phyloP scores from a whole-genome alignment of 2,113 vertebrate genomes.

The Formicarius rufipectus region DNA sequence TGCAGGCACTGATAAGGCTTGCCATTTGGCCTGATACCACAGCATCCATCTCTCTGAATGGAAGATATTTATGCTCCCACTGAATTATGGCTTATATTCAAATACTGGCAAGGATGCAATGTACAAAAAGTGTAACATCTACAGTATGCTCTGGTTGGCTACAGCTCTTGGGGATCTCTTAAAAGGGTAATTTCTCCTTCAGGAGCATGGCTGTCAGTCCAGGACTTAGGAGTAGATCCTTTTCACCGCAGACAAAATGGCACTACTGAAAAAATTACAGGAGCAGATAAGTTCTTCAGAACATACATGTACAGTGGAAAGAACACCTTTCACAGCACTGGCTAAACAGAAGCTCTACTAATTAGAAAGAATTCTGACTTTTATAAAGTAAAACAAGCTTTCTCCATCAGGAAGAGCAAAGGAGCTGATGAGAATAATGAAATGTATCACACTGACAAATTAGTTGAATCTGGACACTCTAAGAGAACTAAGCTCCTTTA shows the following conservation, averaged over 20 bases:
- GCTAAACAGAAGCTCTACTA: neutral
- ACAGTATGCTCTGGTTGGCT: neutral
- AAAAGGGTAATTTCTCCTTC: conserved; percentile 11
- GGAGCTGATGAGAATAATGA: conserved; percentile 3
- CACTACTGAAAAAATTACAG: neutral
- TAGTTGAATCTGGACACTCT: neutral
- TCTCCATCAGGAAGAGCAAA: neutral
- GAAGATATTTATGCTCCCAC: neutral
- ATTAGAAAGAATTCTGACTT: neutral
- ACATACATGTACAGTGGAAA: neutral
- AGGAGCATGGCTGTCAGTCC: neutral
- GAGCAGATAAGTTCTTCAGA: neutral
- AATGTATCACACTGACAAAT: neutral
- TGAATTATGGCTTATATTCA: conserved; percentile 32
- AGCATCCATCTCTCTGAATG: conserved; percentile 24
- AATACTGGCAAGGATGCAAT: conserved; percentile 10
- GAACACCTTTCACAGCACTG: neutral
- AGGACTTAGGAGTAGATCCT: neutral
- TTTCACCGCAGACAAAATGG: neutral
- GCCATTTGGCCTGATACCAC: conserved; percentile 42
- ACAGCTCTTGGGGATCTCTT: neutral
- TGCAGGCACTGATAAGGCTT: conserved; percentile 48
- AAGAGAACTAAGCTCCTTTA: conserved; percentile 14
- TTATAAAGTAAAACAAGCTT: neutral
- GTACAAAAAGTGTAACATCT: conserved; percentile 19